Percentiles rank a stretch among this genome's conserved stretches.
phyloP scores from a whole-genome alignment of 2,797 vertebrate species.

The Sorex maritimensis region DNA sequence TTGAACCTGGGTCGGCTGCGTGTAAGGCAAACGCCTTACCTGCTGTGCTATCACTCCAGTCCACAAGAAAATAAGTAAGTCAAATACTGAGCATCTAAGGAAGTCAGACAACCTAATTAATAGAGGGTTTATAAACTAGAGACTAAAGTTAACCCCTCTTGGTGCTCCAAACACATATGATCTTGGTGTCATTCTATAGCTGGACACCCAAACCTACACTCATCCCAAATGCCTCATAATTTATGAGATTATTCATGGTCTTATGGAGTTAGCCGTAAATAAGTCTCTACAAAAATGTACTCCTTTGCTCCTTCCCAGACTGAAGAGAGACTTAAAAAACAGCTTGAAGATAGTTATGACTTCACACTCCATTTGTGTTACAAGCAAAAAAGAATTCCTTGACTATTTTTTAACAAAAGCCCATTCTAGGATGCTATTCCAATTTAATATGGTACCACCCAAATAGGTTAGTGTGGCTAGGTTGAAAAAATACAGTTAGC shows the following conservation, averaged over 20 bases:
- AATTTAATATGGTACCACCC: not conserved
- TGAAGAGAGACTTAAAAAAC: not conserved
- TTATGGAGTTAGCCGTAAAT: not conserved
- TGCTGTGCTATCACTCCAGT: too few species aligned
- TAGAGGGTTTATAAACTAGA: conserved; percentile 14
- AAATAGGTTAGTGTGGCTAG: conserved; percentile 15
- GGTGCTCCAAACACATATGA: conserved; percentile 11
- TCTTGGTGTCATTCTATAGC: too few species aligned
- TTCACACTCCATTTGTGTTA: not conserved
- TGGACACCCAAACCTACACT: too few species aligned
- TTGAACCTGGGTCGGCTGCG: too few species aligned
- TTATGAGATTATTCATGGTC: not conserved
- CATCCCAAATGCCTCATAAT: not conserved
- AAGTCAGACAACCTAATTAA: conserved; percentile 52
- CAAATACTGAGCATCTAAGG: conserved; percentile 51
- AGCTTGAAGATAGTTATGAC: not conserved
- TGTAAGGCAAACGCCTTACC: too few species aligned
- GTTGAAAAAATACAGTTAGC: conserved; percentile 59
- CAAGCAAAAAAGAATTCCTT: not conserved
- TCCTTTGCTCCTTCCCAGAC: not conserved
- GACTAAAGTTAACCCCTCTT: conserved; percentile 6
- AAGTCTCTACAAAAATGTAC: conserved; percentile 52
- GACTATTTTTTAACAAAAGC: conserved; percentile 41
- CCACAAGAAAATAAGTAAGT: conserved; percentile 47
- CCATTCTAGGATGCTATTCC: conserved; percentile 6